These are phyloP conservation scores for Eupelmus urozonus DNA, from an alignment of 2,888 invertebrate genomes.

Conservation along the genomic window DNA sequence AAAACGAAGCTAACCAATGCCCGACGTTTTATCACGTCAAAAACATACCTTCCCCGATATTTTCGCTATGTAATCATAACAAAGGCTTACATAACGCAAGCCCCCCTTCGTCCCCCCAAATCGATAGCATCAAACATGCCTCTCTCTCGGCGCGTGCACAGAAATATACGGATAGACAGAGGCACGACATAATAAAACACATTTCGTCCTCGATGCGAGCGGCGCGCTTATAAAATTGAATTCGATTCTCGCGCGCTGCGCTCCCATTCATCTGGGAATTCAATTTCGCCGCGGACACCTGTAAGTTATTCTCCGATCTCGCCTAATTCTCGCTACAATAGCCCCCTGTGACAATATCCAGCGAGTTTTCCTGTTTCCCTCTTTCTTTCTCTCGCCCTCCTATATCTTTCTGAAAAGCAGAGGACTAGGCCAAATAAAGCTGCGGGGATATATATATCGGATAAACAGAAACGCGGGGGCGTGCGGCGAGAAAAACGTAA, in stretches of 20 bases:
- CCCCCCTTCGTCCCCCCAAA: too few species aligned
- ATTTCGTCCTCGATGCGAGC: background rate
- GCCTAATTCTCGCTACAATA: too few species aligned
- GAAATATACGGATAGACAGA: background rate
- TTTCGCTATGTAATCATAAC: conserved; percentile 11
- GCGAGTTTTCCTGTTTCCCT: too few species aligned
- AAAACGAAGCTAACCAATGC: too few species aligned
- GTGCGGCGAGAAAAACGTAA: background rate
- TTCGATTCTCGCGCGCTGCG: conserved; percentile 14
- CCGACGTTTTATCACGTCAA: background rate
- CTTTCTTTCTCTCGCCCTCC: too few species aligned
- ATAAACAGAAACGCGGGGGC: too few species aligned
- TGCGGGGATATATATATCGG: too few species aligned
- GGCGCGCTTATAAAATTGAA: conserved; percentile 12
- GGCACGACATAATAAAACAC: conserved; percentile 18
- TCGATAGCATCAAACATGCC: conserved; percentile 45
- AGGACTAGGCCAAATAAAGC: too few species aligned
- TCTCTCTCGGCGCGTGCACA: background rate
- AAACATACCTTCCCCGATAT: background rate
- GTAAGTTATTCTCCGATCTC: too few species aligned
- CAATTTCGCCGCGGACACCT: conserved; percentile 14
- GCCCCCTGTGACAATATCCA: too few species aligned
- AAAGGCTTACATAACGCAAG: conserved; percentile 29
- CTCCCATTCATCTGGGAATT: conserved; percentile 14
- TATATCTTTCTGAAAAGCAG: too few species aligned